Percentiles rank a stretch among this genome's conserved stretches.
These are phyloP conservation scores for Candoia aspera DNA, from an alignment of 2,113 vertebrate genomes.

Conservation along the genomic window DNA sequence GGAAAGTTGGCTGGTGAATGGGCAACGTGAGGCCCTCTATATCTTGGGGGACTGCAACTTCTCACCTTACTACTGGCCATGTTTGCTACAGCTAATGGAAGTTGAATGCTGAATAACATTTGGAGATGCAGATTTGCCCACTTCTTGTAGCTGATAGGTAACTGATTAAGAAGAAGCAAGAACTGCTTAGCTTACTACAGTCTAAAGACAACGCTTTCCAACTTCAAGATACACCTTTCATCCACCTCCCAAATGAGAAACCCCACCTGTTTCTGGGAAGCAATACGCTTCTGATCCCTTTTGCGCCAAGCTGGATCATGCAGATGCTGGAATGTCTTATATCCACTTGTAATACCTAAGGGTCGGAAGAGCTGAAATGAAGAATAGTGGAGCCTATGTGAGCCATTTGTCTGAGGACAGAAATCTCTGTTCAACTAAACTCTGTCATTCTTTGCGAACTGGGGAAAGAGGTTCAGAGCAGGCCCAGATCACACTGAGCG, in stretches of 20 bases:
- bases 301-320: slow-evolving; percentile 97
- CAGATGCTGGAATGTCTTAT: slow-evolving; percentile 91
- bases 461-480: neutral
- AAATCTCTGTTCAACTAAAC: neutral
- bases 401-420: neutral
- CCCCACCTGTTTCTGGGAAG: slow-evolving; percentile 92
- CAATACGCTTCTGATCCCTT: slow-evolving; percentile 93
- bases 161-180: rapidly evolving
- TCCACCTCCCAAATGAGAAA: neutral
- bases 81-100: neutral
- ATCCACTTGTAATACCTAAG: slow-evolving; percentile 89
- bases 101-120: neutral
- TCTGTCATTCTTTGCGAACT: neutral
- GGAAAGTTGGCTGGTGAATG: neutral
- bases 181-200: neutral
- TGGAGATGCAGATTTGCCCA: neutral
- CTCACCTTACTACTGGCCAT: neutral
- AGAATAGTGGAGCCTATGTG: slow-evolving; percentile 6
- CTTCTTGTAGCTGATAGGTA: neutral
- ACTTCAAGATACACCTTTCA: neutral
- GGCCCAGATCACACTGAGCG: rapidly evolving
- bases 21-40: neutral
- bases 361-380: slow-evolving; percentile 86
- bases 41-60: neutral
- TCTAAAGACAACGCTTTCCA: neutral